phyloP scores from a whole-genome alignment of 2,113 vertebrate species.

The Ia io region DNA sequence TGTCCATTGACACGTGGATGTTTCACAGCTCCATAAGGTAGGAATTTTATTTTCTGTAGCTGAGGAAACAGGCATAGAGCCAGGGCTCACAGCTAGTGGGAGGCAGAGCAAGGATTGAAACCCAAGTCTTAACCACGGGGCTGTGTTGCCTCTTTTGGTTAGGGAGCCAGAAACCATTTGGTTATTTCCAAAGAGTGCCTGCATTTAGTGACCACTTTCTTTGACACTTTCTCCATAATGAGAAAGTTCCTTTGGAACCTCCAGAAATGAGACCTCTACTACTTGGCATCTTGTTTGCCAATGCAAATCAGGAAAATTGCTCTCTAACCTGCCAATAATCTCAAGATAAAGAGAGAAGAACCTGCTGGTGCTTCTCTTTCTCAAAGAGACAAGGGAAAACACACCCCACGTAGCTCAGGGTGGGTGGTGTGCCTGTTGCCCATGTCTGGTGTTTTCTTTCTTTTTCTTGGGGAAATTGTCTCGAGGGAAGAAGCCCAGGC shows the following conservation, averaged over 20 bases:
- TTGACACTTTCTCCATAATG: background rate
- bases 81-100: background rate
- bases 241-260: background rate
- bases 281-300: background rate
- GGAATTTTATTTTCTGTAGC: background rate
- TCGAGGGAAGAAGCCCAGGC: background rate
- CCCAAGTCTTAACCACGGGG: background rate
- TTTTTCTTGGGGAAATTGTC: background rate
- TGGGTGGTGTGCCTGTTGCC: background rate
- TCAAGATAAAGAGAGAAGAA: background rate
- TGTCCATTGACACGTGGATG: accelerated
- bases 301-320: background rate
- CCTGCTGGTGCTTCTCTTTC: background rate
- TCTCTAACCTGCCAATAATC: background rate
- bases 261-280: background rate
- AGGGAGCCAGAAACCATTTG: background rate
- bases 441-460: background rate
- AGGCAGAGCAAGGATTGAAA: background rate
- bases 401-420: too few relatives aligned
- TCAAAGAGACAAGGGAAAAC: background rate
- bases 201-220: background rate
- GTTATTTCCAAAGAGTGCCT: background rate
- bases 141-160: background rate
- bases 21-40: background rate
- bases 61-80: background rate